Evolutionary conservation across 2,113 vertebrate species (phyloP), one percentile per base, ranked within the genome.

Genomic region (Xerus inauris): DNA sequence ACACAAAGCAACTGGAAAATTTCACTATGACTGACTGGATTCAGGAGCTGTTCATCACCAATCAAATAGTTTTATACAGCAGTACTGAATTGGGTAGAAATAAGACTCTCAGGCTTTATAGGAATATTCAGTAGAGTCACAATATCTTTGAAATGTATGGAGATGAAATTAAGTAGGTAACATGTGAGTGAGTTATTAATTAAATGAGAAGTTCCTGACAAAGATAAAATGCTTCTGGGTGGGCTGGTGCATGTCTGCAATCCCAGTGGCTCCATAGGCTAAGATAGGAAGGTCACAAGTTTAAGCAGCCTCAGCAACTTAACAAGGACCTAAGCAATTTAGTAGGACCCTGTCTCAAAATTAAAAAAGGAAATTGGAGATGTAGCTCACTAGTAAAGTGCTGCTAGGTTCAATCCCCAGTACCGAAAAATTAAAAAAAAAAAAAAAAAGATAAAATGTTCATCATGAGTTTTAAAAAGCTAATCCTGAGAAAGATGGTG

Each of bases 401-500:
- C 28, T 26, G 30, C 30, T 32, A 26, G 30, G 30, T 65, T 65
- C 64, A 65, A 65, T 32, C 62, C 62, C 62, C 62, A 32, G 62
- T 65, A 65, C 59, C n/a, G n/a, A n/a, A n/a, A n/a, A n/a, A n/a
- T n/a, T n/a, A 51, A 51, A 51, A 51, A 14, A 54, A 54, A 54
- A 54, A 54, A 54, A 4, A 28, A 59, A 62, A 64, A 64, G 11
- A 30, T 73, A 81, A 62, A 67, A 45, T 28, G 11, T 77, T 91
- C 30, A 32, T 77, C 59, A 19, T 67, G n/a, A 94, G 62, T 73
- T 91, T n/a, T n/a, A n/a, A 64, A 88, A 94, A 88, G 49, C 59
- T 79, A 42, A 75, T 80, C 45, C 38, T 69, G 49, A 86, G 57
- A 65, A 13, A 62, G 17, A 85, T 28, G 2, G 5, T 85, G 24